phyloP scores from a whole-genome alignment of 2,888 invertebrate genomes.

The Melitaea athalia region DNA sequence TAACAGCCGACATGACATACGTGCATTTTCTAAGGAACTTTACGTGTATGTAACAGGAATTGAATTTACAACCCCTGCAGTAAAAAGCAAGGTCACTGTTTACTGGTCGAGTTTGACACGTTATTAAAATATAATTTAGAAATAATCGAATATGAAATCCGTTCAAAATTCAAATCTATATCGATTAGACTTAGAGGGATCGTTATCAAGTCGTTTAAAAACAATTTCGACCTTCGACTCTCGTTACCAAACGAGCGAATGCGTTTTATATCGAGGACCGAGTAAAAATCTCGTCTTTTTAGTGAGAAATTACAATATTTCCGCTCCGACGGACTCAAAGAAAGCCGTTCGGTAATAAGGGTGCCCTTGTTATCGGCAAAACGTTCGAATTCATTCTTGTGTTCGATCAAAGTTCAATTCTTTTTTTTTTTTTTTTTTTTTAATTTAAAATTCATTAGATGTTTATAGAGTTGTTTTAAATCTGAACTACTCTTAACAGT shows the following conservation, averaged over 20 bases:
- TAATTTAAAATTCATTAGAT: conserved; percentile 9
- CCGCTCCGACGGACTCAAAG: conserved; percentile 41
- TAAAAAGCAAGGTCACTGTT: no score
- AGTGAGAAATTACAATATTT: conserved; percentile 46
- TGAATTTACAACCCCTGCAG: no score
- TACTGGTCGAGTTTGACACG: not conserved
- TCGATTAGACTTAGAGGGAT: conserved; percentile 30
- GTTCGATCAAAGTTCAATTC: conserved; percentile 22
- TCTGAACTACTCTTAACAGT: not conserved
- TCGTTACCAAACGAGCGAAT: conserved; percentile 23
- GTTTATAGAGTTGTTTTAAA: not conserved
- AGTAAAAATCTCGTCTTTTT: conserved; percentile 31
- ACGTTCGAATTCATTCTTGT: conserved; percentile 22
- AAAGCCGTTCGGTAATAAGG: conserved; percentile 43
- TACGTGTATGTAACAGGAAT: no score
- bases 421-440: conserved; percentile 23
- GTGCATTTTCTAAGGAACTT: no score
- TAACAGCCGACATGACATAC: no score
- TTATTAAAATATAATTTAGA: not conserved
- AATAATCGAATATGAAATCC: conserved; percentile 7
- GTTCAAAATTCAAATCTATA: conserved; percentile 16
- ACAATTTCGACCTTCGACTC: conserved; percentile 27
- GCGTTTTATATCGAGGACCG: conserved; percentile 27
- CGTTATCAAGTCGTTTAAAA: conserved; percentile 32
- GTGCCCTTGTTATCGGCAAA: conserved; percentile 41